Conservation (phyloP, 2,797 vertebrate genomes). For the Furcifer pardalis region DNA sequence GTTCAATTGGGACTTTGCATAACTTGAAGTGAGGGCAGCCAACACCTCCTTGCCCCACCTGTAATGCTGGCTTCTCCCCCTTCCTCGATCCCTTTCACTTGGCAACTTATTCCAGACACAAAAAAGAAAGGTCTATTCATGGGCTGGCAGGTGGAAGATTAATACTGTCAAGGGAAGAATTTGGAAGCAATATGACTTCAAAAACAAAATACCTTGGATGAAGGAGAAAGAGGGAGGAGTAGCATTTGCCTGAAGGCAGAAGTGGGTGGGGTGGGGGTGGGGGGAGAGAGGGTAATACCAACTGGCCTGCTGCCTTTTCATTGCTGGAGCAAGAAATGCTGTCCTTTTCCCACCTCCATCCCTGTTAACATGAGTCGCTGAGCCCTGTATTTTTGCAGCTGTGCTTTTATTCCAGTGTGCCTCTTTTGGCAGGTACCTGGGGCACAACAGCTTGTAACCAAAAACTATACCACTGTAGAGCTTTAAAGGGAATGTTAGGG, state of each 20-base stretch:
- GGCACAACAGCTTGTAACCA: constrained; percentile 49
- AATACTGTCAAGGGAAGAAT: constrained; percentile 64
- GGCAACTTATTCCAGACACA: constrained; percentile 42
- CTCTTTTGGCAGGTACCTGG: constrained; percentile 43
- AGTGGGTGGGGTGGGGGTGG: too few relatives aligned
- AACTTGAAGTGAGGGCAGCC: constrained; percentile 5
- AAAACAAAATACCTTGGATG: constrained; percentile 57
- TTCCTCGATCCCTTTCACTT: constrained; percentile 43
- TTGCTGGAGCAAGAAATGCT: constrained; percentile 31
- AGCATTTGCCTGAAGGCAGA: constrained; percentile 49
- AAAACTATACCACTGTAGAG: constrained; percentile 51
- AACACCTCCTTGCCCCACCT: constrained; percentile 41
- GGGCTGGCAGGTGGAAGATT: constrained; percentile 66
- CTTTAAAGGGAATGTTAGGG: constrained; percentile 58
- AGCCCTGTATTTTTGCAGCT: constrained; percentile 40
- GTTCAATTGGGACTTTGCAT: background rate
- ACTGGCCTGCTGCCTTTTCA: constrained; percentile 49
- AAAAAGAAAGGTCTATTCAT: constrained; percentile 64
- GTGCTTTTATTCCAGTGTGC: constrained; percentile 38
- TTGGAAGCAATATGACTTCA: constrained; percentile 68
- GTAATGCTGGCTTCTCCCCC: background rate
- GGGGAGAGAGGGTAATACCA: constrained; percentile 42
- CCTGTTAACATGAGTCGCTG: constrained; percentile 28
- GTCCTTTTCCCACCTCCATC: constrained; percentile 33
- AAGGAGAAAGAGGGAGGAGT: constrained; percentile 41